Base-by-base conservation (phyloP, 2,888 invertebrate genomes). In the Elysia crispata region DNA sequence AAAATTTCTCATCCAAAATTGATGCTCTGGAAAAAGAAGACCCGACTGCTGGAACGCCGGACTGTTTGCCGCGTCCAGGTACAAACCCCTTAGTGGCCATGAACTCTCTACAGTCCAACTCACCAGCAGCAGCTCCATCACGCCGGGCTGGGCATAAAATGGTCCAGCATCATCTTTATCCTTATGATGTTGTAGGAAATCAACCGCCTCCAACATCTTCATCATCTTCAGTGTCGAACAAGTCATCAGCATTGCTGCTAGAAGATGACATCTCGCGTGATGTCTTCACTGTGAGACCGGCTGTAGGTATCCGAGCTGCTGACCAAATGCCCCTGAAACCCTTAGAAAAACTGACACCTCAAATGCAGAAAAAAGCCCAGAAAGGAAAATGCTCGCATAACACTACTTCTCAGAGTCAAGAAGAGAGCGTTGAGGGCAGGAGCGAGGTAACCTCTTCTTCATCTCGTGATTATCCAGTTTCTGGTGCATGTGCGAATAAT, bases 1-100 rank as follows among this genome's bases (percentile, higher is more conserved):
- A 89, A 77, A 88, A 87, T 67, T 86, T 89, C 54, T 79, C 76
- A 50, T 69, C 79, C 8, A 66, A 73, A 15, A 79, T 81, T 13
- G 41, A 28, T 28, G 79, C 79, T 54, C 23, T 81, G 18, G 76
- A 81, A 20, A 79, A 79, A 60, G 78, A 79, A 41, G 28, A 18
- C 25, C 13, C 13, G 1, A 57, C 31, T n/a, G 23, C 76, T 13
- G 33, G 33, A 23, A 49, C 41, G 5, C 76, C 41, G 18, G 25
- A 28, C 31, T 31, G 25, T 18, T 49, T n/a, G 11, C 66, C 23
- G 15, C 33, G 64, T 13, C 60, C 76, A 15, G 66, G 76, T 0
- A 23, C 73, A 3, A 50, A 15, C 23, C 73, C 80, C 13, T 23
- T 30, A 13, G 31, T 20, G 33, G 64, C 77, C 23, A n/a, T 77